Evolutionary conservation across 2,113 vertebrate genomes (phyloP), one percentile per base, ranked within the genome.

Genomic region (Desmodus rotundus): DNA sequence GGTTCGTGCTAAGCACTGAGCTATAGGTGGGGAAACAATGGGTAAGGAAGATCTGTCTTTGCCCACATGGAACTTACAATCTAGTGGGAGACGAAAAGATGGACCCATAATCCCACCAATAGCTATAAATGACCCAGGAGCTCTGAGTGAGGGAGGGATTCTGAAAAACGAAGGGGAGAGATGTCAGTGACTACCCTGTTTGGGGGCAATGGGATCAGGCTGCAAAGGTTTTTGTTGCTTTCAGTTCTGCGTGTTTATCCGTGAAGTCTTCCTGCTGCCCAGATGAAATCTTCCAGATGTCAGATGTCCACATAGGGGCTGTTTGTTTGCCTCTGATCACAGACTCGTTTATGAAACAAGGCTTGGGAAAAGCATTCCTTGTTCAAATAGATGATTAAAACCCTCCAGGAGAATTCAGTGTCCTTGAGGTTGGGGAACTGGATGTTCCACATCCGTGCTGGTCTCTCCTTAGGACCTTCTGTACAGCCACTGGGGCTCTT

Each of bases 281-380:
- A 33, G 61, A 65, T 82, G 82, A 93, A 63, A 58, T 41, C 93
- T 89, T 89, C 86, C 96, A 94, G 89, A 91, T 36, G 43, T 54
- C 78, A 28, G 17, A 68, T 68, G 87, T 91, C 65, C 61, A 78
- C 43, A 72, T 33, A 16, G 72, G 86, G 76, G 52, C 61, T 94
- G 36, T 94, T 90, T 97, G 95, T 94, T 94, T 97, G 93, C 63
- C 77, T 95, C 89, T 86, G 89, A 68, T 88, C 73, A 63, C 82
- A 76, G 96, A 31, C 61, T 94, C 95, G 92, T 97, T 97, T 96
- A 93, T 22, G 28, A 82, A 95, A 33, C 67, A 63, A 15, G 72
- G 65, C 86, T 77, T 43, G 76, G 68, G 76, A 82, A 91, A 80
- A 77, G 38, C 95, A 93, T 93, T 86, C 73, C 89, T 89, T 67